Percentiles rank a stretch among this genome's conserved stretches.
Evolutionary conservation across 2,113 vertebrate genomes (phyloP).

Genomic region (Grammomys dolichurus): DNA sequence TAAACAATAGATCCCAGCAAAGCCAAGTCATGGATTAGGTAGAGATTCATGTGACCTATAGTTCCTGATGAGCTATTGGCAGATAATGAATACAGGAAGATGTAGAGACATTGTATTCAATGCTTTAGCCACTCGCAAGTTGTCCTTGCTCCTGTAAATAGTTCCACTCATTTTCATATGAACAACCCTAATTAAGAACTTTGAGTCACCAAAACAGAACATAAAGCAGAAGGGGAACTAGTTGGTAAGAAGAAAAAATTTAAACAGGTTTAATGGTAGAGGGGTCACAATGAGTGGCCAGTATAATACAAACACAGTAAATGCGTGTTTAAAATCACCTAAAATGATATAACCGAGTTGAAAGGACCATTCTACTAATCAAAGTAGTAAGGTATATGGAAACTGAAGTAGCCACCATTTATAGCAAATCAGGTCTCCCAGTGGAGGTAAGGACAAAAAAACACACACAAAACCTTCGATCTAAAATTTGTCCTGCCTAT

Average conservation of each 20-base stretch:
- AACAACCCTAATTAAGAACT: background rate
- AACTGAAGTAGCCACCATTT: no score
- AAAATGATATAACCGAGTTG: background rate
- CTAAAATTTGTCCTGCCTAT: no score
- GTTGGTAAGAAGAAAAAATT: background rate
- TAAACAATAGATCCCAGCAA: background rate
- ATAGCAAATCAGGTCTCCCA: no score
- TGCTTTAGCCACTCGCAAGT: background rate
- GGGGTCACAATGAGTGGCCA: background rate
- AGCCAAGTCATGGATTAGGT: background rate
- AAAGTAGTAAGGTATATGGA: background rate
- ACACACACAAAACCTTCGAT: no score
- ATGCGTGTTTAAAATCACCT: background rate
- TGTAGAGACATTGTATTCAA: background rate
- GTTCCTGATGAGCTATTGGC: background rate
- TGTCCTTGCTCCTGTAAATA: background rate
- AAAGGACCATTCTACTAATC: background rate
- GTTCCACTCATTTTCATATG: background rate
- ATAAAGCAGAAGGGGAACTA: no score
- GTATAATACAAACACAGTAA: background rate
- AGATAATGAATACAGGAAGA: background rate
- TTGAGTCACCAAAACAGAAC: background rate
- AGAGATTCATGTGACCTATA: background rate
- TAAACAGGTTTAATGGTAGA: background rate
- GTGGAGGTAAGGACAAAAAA: no score